Conservation (phyloP, 2,797 vertebrate species). For the Taeniopygia guttata region DNA sequence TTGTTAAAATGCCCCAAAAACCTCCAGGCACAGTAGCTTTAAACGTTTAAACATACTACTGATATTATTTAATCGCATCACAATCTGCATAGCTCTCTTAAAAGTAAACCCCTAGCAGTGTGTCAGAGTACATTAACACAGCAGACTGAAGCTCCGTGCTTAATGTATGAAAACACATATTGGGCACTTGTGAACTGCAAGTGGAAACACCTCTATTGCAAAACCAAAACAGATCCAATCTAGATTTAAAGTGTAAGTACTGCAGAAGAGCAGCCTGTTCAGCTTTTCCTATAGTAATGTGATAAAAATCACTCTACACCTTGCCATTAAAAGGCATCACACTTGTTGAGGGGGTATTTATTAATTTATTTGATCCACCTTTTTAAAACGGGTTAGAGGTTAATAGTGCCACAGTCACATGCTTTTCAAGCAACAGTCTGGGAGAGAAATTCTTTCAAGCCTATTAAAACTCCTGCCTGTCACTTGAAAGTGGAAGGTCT, state of each 20-base stretch:
- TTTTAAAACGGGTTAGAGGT: not conserved
- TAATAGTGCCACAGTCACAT: not conserved
- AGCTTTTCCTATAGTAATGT: not conserved
- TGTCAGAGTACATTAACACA: not conserved
- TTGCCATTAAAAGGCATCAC: not conserved
- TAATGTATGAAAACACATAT: not conserved
- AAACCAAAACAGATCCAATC: not conserved
- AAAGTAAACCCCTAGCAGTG: not conserved
- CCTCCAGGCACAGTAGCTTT: not conserved
- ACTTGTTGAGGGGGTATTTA: not conserved
- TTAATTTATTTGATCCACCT: not conserved
- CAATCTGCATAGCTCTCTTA: not conserved
- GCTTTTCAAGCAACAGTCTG: not conserved
- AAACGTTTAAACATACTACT: not conserved
- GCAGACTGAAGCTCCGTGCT: not conserved
- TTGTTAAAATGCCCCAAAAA: not conserved
- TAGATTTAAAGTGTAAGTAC: not conserved
- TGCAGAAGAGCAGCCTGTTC: not conserved
- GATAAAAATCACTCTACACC: not conserved
- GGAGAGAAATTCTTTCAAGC: not conserved
- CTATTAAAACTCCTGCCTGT: not conserved
- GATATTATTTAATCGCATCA: conserved; percentile 20
- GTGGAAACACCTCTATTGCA: not conserved
- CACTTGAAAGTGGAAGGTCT: not conserved
- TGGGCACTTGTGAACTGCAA: not conserved